These are phyloP conservation scores for Stenolophus ochropezus DNA, from an alignment of 2,888 invertebrate species.

Conservation along the genomic window DNA sequence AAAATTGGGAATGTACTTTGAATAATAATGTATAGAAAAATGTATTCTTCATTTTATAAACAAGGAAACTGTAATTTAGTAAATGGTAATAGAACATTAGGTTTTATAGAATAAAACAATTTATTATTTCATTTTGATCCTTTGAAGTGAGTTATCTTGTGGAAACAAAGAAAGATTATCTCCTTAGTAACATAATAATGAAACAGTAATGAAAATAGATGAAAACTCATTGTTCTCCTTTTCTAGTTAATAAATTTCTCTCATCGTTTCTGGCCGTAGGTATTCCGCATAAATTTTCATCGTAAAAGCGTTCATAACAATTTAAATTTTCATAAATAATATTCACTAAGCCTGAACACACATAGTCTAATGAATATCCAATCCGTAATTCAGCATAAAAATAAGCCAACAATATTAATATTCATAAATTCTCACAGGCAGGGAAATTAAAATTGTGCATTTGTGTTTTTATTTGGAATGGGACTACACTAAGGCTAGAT, in stretches of 20 bases:
- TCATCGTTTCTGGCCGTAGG: not conserved
- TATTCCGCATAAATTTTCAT: constrained; percentile 23
- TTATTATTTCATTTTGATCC: too few species aligned
- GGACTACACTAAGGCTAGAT: not conserved
- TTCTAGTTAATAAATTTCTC: constrained; percentile 13
- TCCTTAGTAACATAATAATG: not conserved
- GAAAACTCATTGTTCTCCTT: not conserved
- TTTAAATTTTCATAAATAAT: constrained; percentile 39
- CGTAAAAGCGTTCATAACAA: constrained; percentile 19
- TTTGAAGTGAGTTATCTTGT: too few species aligned
- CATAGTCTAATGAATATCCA: constrained; percentile 41
- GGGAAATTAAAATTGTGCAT: constrained; percentile 35
- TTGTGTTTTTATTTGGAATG: constrained; percentile 12
- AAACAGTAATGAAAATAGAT: constrained; percentile 5
- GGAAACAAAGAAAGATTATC: not conserved
- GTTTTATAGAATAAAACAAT: too few species aligned
- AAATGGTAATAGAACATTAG: too few species aligned
- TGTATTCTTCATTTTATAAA: too few species aligned
- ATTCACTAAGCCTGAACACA: not conserved
- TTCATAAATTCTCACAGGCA: constrained; percentile 27
- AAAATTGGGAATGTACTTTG: too few species aligned
- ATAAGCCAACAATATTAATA: constrained; percentile 34
- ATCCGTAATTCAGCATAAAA: constrained; percentile 30
- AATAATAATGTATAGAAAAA: too few species aligned
- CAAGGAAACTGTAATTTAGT: too few species aligned